Conservation (phyloP, 2,888 invertebrate genomes). For the Mantis religiosa region DNA sequence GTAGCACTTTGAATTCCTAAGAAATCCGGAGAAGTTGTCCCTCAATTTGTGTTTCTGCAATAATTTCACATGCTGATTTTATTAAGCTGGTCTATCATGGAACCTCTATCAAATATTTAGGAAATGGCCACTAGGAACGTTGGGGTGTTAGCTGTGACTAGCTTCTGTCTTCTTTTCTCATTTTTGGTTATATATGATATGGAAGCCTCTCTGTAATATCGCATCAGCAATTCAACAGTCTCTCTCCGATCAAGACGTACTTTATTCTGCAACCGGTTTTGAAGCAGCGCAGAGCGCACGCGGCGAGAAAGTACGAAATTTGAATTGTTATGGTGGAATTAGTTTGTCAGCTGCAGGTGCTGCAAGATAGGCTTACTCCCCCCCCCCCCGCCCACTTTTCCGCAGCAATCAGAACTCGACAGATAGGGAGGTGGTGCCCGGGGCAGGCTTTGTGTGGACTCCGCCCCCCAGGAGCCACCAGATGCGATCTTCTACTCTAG, state of each 20-base stretch:
- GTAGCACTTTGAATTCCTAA: too few relatives aligned
- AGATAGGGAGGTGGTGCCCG: neutral
- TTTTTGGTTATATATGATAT: neutral
- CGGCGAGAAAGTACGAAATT: slow-evolving; percentile 12
- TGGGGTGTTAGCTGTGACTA: too few relatives aligned
- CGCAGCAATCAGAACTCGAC: neutral
- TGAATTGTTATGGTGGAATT: slow-evolving; percentile 22
- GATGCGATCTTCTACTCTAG: neutral
- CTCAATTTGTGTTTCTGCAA: too few relatives aligned
- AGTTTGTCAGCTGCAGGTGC: slow-evolving; percentile 26
- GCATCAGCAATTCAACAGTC: slow-evolving; percentile 1
- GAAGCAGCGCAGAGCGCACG: neutral
- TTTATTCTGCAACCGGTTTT: slow-evolving; percentile 2
- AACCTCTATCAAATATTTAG: too few relatives aligned
- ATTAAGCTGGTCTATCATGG: too few relatives aligned
- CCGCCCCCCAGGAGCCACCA: neutral
- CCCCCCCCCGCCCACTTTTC: neutral
- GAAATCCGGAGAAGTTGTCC: too few relatives aligned
- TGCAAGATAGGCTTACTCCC: neutral
- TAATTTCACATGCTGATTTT: too few relatives aligned
- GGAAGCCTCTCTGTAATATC: neutral
- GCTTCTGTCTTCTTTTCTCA: neutral
- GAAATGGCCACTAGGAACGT: too few relatives aligned
- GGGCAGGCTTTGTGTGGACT: neutral
- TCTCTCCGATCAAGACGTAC: slow-evolving; percentile 1